A percentile compares a stretch with the other conserved stretches of the same genome.
These are phyloP conservation scores for Apamea crenata DNA, from an alignment of 2,888 invertebrate species.

Conservation along the genomic window DNA sequence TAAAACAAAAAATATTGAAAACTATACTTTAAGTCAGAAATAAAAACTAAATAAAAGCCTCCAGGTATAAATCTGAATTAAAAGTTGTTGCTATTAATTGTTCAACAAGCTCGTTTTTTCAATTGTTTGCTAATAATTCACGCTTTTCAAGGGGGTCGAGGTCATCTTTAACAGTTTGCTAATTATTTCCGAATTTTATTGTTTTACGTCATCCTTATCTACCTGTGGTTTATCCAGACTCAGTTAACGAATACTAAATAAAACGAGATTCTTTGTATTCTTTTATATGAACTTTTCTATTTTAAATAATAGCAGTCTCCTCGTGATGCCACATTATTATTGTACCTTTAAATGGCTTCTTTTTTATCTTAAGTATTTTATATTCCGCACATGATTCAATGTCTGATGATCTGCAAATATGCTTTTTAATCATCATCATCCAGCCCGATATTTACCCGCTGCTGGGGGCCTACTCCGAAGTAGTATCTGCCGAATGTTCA, in stretches of 20 bases:
- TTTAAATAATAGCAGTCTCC: not conserved
- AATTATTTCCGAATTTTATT: constrained; percentile 34
- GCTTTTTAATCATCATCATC: no score
- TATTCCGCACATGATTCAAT: not conserved
- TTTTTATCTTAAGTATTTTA: not conserved
- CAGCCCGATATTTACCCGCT: not conserved
- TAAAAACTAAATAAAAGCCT: not conserved
- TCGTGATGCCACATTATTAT: not conserved
- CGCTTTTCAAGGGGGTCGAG: constrained; percentile 34
- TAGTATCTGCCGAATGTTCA: no score
- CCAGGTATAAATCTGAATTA: not conserved
- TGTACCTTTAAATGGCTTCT: not conserved
- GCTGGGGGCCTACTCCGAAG: no score
- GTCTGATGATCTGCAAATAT: not conserved
- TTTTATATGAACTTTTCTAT: constrained; percentile 8
- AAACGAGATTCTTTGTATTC: not conserved
- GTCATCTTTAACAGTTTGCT: not conserved
- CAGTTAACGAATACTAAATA: not conserved
- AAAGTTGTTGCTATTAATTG: constrained; percentile 21
- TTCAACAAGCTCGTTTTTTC: constrained; percentile 27
- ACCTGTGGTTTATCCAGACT: not conserved
- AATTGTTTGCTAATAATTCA: constrained; percentile 31
- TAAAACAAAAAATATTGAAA: not conserved
- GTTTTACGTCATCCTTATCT: not conserved
- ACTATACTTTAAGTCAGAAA: not conserved